phyloP scores from a whole-genome alignment of 2,888 invertebrate species.

The Pasiphila rectangulata region DNA sequence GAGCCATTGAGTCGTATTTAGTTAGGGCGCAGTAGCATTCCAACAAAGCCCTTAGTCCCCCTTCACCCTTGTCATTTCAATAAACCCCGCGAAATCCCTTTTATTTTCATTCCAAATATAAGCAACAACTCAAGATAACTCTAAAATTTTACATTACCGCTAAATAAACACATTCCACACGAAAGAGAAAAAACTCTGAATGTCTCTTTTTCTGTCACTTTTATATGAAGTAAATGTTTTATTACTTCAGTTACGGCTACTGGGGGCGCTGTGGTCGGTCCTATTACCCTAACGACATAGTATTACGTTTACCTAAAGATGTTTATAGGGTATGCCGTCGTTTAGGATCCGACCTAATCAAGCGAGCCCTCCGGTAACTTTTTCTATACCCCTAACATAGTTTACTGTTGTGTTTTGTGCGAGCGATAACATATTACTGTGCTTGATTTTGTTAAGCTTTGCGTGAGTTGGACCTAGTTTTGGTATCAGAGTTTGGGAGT shows the following conservation, averaged over 20 bases:
- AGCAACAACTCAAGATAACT: conserved; percentile 19
- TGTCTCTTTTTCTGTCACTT: conserved; percentile 44
- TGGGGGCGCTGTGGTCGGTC: conserved; percentile 51
- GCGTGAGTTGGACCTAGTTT: conserved; percentile 26
- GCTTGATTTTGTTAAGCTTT: conserved; percentile 30
- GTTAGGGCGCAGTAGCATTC: neutral
- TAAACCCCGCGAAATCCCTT: conserved; percentile 15
- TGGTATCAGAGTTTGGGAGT: conserved; percentile 7
- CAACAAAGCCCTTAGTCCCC: neutral
- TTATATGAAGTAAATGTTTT: conserved; percentile 46
- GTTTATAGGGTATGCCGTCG: conserved; percentile 63
- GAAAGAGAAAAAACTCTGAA: conserved; percentile 30
- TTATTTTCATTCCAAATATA: conserved; percentile 18
- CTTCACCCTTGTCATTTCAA: conserved; percentile 8
- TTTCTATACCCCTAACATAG: conserved; percentile 39
- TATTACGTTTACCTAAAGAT: conserved; percentile 78
- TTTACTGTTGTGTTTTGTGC: conserved; percentile 33
- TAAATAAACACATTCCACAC: conserved; percentile 23
- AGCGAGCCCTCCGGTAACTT: conserved; percentile 52
- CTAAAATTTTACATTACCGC: conserved; percentile 21
- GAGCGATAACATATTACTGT: conserved; percentile 30
- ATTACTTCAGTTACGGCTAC: conserved; percentile 32
- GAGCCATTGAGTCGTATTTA: no score
- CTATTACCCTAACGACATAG: conserved; percentile 75
- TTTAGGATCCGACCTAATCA: conserved; percentile 68